These are phyloP conservation scores for Oriolus oriolus DNA, from an alignment of 2,113 vertebrate genomes.

Conservation along the genomic window DNA sequence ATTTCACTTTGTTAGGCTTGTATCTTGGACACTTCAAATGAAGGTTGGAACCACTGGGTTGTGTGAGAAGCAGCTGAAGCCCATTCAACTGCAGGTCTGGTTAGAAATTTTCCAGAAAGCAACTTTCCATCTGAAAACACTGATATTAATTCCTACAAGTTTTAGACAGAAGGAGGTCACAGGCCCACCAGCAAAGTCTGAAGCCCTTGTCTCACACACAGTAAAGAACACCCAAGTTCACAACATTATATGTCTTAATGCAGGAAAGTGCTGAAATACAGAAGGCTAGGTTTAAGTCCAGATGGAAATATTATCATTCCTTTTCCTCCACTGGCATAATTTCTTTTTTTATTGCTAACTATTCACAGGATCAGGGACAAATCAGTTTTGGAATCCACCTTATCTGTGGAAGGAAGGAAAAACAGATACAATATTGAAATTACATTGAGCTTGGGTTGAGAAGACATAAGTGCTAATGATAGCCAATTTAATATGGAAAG, in stretches of 20 bases:
- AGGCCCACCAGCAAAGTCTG: not conserved
- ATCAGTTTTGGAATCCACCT: not conserved
- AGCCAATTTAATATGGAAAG: not conserved
- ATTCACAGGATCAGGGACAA: not conserved
- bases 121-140: not conserved
- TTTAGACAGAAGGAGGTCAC: not conserved
- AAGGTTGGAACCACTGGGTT: not conserved
- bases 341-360: not conserved
- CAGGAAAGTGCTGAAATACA: not conserved
- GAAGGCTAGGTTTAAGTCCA: not conserved
- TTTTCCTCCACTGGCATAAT: not conserved
- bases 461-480: not conserved
- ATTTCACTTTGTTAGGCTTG: not conserved
- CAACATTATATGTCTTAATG: not conserved
- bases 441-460: not conserved
- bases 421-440: not conserved
- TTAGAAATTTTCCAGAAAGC: not conserved
- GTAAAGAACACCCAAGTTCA: not conserved
- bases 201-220: not conserved
- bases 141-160: not conserved
- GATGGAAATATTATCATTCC: not conserved
- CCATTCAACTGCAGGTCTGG: not conserved
- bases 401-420: not conserved
- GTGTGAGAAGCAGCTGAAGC: not conserved
- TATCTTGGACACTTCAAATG: not conserved